These are phyloP conservation scores for Cyaniris semiargus DNA, from an alignment of 2,888 invertebrate genomes.

Conservation along the genomic window DNA sequence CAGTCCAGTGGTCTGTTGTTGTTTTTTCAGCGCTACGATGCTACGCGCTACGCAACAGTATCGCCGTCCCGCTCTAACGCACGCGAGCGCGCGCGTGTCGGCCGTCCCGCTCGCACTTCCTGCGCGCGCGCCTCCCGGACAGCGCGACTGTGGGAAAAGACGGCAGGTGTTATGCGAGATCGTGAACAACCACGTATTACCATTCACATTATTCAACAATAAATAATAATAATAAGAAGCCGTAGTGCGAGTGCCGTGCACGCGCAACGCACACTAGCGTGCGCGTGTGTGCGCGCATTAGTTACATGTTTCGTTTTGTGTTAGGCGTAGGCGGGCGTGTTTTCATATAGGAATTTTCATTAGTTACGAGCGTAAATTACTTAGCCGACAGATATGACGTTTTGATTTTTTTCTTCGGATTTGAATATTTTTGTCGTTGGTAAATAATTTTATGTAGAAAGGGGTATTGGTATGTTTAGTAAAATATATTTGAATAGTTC, in stretches of 20 bases:
- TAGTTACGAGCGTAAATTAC: constrained; percentile 61
- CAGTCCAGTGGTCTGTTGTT: constrained; percentile 12
- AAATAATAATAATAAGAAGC: constrained; percentile 81
- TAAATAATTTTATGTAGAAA: background rate
- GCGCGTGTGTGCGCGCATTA: constrained; percentile 53
- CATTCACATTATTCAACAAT: constrained; percentile 81
- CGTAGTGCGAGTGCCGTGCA: constrained; percentile 78
- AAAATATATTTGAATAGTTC: background rate
- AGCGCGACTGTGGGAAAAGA: constrained; percentile 80
- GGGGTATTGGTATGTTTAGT: background rate
- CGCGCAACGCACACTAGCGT: constrained; percentile 76
- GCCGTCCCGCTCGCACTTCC: constrained; percentile 66
- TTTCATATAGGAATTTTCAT: constrained; percentile 67
- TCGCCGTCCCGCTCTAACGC: constrained; percentile 61
- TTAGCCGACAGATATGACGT: constrained; percentile 21
- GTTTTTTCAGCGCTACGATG: constrained; percentile 47
- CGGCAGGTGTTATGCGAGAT: constrained; percentile 82
- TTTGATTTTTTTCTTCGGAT: background rate
- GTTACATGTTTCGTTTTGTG: constrained; percentile 58
- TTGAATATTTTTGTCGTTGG: constrained; percentile 8
- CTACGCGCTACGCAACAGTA: constrained; percentile 52
- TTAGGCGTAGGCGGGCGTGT: constrained; percentile 75
- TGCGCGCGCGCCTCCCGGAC: constrained; percentile 65
- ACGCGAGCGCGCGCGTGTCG: constrained; percentile 55
- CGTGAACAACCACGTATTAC: constrained; percentile 81